These are phyloP conservation scores for Branchipolynoe longqiensis DNA, from an alignment of 2,888 invertebrate species.

Conservation along the genomic window DNA sequence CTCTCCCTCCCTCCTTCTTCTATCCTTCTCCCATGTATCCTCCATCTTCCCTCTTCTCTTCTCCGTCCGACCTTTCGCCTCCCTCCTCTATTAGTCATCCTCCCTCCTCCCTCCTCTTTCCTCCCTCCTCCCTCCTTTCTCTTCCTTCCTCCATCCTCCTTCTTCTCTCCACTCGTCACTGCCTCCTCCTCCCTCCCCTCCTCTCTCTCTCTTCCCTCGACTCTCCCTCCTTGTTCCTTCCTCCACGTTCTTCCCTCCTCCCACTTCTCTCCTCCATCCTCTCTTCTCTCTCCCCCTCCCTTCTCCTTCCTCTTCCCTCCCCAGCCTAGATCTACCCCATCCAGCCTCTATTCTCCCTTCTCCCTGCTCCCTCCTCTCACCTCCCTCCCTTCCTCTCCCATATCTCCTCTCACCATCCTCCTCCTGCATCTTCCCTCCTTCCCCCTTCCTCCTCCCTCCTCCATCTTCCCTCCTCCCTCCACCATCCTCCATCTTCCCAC, in stretches of 20 bases:
- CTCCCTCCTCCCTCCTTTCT: conserved; percentile 10
- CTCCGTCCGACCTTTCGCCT: background rate
- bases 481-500: no score
- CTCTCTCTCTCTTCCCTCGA: background rate
- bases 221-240: background rate
- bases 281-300: background rate
- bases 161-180: background rate
- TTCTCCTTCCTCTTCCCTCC: conserved; percentile 10
- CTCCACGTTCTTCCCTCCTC: background rate
- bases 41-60: no score
- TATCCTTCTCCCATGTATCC: no score
- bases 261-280: background rate
- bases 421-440: no score
- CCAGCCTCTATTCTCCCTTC: background rate
- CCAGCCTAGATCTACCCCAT: no score
- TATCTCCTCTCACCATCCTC: no score
- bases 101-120: conserved; percentile 7
- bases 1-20: no score
- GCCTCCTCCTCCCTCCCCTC: background rate
- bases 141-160: background rate
- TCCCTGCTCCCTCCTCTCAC: background rate
- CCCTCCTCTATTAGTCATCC: background rate
- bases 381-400: background rate
- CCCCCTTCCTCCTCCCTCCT: no score
- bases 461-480: no score